These are phyloP conservation scores for Heterocephalus glaber DNA, from an alignment of 2,113 vertebrate genomes.

Conservation along the genomic window DNA sequence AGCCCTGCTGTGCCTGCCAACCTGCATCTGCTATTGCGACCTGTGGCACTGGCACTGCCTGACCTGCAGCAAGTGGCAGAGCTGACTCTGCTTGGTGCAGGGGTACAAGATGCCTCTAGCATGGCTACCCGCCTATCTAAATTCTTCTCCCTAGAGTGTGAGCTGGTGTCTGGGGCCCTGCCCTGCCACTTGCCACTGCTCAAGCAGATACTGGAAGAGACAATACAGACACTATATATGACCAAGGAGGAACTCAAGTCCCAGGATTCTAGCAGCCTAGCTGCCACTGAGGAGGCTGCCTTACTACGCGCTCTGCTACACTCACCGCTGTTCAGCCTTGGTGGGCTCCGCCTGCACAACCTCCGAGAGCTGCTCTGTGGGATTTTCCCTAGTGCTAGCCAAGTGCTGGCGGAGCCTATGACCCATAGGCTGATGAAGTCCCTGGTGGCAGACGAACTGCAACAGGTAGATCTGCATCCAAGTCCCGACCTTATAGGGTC, in stretches of 20 bases:
- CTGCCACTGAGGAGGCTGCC: slow-evolving; percentile 85
- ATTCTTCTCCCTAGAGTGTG: slow-evolving; percentile 85
- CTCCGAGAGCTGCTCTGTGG: slow-evolving; percentile 84
- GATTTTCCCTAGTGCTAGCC: slow-evolving; percentile 83
- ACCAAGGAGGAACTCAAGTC: background rate
- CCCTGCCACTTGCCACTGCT: slow-evolving; percentile 83
- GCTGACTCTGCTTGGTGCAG: slow-evolving; percentile 86
- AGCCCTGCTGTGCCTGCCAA: slow-evolving; percentile 82
- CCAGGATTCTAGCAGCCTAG: background rate
- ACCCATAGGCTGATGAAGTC: slow-evolving; percentile 68
- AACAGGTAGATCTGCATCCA: slow-evolving; percentile 77
- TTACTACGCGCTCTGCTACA: slow-evolving; percentile 85
- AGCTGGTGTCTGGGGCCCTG: slow-evolving; percentile 82
- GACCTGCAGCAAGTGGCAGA: slow-evolving; percentile 86
- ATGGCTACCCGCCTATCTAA: slow-evolving; percentile 84
- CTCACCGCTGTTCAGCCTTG: slow-evolving; percentile 77
- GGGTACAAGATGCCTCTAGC: slow-evolving; percentile 85
- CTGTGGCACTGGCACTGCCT: slow-evolving; percentile 86
- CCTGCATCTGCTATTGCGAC: slow-evolving; percentile 85
- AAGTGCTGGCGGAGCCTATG: slow-evolving; percentile 65
- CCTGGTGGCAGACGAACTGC: slow-evolving; percentile 84
- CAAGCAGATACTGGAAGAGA: slow-evolving; percentile 82
- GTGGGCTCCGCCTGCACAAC: slow-evolving; percentile 71
- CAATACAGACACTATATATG: background rate
- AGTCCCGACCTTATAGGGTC: slow-evolving; percentile 76